Percentiles rank a stretch among this genome's conserved stretches.
phyloP scores from a whole-genome alignment of 1,140 invertebrate species.

The Globodera rostochiensis region DNA sequence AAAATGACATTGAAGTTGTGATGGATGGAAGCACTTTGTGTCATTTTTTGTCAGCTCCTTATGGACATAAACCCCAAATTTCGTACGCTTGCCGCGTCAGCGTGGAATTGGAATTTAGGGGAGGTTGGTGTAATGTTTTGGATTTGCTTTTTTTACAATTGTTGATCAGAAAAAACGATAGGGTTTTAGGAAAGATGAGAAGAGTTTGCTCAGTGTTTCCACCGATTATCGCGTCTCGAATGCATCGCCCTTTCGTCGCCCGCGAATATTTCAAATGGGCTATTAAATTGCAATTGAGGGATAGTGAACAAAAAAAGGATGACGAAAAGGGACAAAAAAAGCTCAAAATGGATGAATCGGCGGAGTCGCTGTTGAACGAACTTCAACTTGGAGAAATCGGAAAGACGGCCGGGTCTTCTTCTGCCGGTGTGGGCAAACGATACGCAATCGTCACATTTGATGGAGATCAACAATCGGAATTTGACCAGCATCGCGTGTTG shows the following conservation, averaged over 20 bases:
- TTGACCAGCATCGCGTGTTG: background rate
- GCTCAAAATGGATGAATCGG: background rate
- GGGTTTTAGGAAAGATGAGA: slow-evolving; percentile 11
- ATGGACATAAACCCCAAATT: background rate
- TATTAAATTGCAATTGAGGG: slow-evolving; percentile 5
- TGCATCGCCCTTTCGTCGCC: slow-evolving; percentile 1
- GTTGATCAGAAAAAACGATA: too few species aligned
- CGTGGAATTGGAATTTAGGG: background rate
- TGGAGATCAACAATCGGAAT: background rate
- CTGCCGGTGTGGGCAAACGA: background rate
- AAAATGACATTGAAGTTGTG: slow-evolving; percentile 10
- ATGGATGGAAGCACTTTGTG: slow-evolving; percentile 24
- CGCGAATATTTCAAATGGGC: slow-evolving; percentile 23
- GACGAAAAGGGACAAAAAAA: background rate
- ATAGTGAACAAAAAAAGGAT: background rate
- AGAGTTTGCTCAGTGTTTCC: slow-evolving; percentile 12
- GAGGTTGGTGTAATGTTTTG: background rate
- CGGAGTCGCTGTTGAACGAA: slow-evolving; percentile 13
- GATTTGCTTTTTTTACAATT: too few species aligned
- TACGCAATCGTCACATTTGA: slow-evolving; percentile 18
- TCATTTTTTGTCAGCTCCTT: slow-evolving; percentile 20
- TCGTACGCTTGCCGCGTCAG: slow-evolving; percentile 3
- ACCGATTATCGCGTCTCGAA: slow-evolving; percentile 16
- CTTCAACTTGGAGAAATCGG: slow-evolving; percentile 16
- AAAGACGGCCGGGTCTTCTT: background rate